Base-by-base conservation (phyloP, 2,113 vertebrate species). In the Chloropsis cyanopogon region DNA sequence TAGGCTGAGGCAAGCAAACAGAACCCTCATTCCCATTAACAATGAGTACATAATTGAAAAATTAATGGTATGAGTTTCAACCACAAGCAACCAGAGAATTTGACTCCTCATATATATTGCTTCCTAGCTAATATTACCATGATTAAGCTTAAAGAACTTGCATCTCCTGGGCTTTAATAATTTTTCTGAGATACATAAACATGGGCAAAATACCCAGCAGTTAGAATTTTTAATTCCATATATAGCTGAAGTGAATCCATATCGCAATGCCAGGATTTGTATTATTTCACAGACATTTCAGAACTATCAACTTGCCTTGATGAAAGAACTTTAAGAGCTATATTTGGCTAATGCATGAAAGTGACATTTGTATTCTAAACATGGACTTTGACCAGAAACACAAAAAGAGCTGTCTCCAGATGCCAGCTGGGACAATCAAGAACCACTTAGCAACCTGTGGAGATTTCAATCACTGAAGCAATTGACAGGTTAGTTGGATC, bases 361-460 rank as follows among this genome's bases (percentile, higher is more conserved):
- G 87, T 28, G 12, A 4, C 52, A 84, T 95, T 86, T 91, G 33
- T 90, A 91, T 96, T 94, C 84, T 37, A 76, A 87, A 47, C 66
- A 59, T 66, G 39, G 59, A 60, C 54, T 90, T 73, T 41, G 47
- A 82, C 59, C 71, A 94, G 42, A 77, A 69, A 90, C 21, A 77
- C 31, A 83, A 83, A 92, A 86, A 73, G 63, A 79, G 22, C 66
- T 80, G 16, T 80, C 71, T 94, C 52, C 42, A 77, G 82, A 77
- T 59, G 76, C 87, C 79, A 95, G 49, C 79, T 54, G 75, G 47
- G 78, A 91, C 79, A 94, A 93, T 91, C 93, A 95, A 59, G 66
- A 94, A 88, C 70, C 54, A 44, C 86, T 61, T 72, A 90, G 79
- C 75, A 87, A 57, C 70, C 82, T 85, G 46, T 1, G 2, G 76